Base-by-base conservation (phyloP, 2,113 vertebrate genomes). In the Morone chrysops region DNA sequence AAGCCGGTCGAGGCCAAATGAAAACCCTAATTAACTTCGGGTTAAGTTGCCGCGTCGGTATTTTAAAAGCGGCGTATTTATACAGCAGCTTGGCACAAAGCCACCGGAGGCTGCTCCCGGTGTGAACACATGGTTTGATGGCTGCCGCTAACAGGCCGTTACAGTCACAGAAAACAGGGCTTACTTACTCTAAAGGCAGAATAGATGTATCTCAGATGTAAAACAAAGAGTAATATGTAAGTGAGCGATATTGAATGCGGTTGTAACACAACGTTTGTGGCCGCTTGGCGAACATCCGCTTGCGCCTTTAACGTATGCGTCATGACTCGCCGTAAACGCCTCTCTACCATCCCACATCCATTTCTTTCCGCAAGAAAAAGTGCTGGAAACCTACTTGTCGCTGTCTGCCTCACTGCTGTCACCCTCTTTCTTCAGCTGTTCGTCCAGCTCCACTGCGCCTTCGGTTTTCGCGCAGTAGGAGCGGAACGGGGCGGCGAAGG, bases 401-500 rank as follows among this genome's bases (percentile, higher is more conserved):
- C 51, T 12, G 40, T 79, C 12, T 8, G 80, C 72, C 57, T 94
- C 94, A 4, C 47, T 43, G 60, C 6, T 8, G 62, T 50, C 65
- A 0, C 75, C 93, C 80, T 95, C 92, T 65, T 93, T 94, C 84
- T 94, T 95, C 59, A 48, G 67, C 38, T 84, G 88, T 0, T 95
- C 94, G 6, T 92, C 84, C 43, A 76, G 14, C 13, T 85, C 90
- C 65, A 88, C 86, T 0, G 83, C 90, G 16, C 90, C 91, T 48
- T 94, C 95, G 0, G 92, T 90, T 63, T 95, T 95, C 8, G 85
- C 85, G 83, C 95, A 96, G n/a, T 94, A 93, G 0, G 70, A 62
- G 69, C 93, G 93, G 62, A 22, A 3, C 3, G 51, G 70, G 2
- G 63, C 56, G 60, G 74, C 53, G n/a, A 57, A 17, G 57, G 81